Percentiles rank a stretch among this genome's conserved stretches.
phyloP scores from a whole-genome alignment of 1,140 invertebrate species.

The Maconellicoccus hirsutus region DNA sequence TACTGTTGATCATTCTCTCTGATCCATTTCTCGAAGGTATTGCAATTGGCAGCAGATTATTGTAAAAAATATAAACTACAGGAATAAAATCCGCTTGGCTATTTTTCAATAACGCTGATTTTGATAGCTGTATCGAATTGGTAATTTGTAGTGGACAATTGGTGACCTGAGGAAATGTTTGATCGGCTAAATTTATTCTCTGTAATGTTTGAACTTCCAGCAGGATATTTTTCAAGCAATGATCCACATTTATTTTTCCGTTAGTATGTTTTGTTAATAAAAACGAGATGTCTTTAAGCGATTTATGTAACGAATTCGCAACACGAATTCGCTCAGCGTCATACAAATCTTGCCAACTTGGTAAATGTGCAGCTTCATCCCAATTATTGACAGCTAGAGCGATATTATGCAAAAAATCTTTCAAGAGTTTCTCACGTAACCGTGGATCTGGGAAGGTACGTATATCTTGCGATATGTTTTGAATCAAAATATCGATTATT shows the following conservation, averaged over 20 bases:
- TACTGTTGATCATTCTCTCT: conserved; percentile 64
- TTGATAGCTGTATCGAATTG: conserved; percentile 39
- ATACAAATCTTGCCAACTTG: conserved; percentile 78
- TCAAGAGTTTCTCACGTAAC: conserved; percentile 70
- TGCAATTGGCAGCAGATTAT: conserved; percentile 75
- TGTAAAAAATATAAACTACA: conserved; percentile 86
- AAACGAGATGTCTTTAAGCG: conserved; percentile 83
- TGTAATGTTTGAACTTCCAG: conserved; percentile 73
- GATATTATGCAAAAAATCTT: conserved; percentile 71
- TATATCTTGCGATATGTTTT: conserved; percentile 67
- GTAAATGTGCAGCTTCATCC: conserved; percentile 68
- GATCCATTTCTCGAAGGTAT: conserved; percentile 41
- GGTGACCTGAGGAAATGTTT: conserved; percentile 61
- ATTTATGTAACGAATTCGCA: conserved; percentile 69
- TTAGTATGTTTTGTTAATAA: conserved; percentile 74
- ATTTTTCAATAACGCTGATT: conserved; percentile 49
- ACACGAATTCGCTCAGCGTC: conserved; percentile 71
- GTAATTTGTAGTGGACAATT: conserved; percentile 57
- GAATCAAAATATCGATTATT: conserved; percentile 78
- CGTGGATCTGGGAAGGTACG: conserved; percentile 61
- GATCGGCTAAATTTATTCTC: conserved; percentile 53
- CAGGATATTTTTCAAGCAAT: conserved; percentile 72
- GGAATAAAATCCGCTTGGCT: conserved; percentile 74
- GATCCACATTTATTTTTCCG: conserved; percentile 66
- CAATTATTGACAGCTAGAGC: conserved; percentile 82